phyloP scores from a whole-genome alignment of 1,140 invertebrate species.

The Drosophila subobscura region DNA sequence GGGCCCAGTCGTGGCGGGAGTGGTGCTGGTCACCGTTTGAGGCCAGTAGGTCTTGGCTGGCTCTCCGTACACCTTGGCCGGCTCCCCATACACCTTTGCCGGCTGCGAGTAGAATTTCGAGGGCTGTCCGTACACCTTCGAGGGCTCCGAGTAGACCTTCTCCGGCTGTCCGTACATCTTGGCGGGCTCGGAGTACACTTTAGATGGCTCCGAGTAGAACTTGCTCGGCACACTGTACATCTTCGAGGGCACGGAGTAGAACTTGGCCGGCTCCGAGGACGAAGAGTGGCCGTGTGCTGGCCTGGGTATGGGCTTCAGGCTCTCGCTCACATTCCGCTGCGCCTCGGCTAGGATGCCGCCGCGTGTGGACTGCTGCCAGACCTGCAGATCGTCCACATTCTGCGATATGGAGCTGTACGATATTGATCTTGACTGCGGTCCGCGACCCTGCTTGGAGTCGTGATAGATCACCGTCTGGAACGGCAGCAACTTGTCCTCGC shows the following conservation, averaged over 20 bases:
- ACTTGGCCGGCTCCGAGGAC: conserved; percentile 82
- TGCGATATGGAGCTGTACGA: conserved; percentile 85
- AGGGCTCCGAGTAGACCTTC: conserved; percentile 87
- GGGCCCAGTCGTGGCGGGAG: conserved; percentile 18
- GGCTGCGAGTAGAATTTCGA: conserved; percentile 86
- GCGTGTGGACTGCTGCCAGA: conserved; percentile 59
- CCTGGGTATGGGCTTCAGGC: conserved; percentile 48
- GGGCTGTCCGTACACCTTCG: conserved; percentile 87
- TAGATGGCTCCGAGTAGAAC: conserved; percentile 87
- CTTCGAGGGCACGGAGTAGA: conserved; percentile 84
- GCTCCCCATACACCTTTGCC: conserved; percentile 85
- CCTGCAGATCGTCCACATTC: conserved; percentile 77
- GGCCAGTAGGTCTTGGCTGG: conserved; percentile 84
- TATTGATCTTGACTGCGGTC: conserved; percentile 84
- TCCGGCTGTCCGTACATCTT: conserved; percentile 87
- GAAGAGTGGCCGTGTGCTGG: conserved; percentile 34
- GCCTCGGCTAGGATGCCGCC: conserved; percentile 75
- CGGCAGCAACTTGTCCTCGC: conserved; percentile 63
- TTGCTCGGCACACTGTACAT: conserved; percentile 86
- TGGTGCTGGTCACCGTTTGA: conserved; percentile 53
- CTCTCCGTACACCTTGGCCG: conserved; percentile 85
- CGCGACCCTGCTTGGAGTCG: conserved; percentile 83
- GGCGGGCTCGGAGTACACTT: conserved; percentile 87
- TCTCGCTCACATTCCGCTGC: conserved; percentile 79
- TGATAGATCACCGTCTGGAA: conserved; percentile 85